These are phyloP conservation scores for Pachyrhynchus sulphureomaculatus DNA, from an alignment of 1,140 invertebrate genomes.

Conservation along the genomic window DNA sequence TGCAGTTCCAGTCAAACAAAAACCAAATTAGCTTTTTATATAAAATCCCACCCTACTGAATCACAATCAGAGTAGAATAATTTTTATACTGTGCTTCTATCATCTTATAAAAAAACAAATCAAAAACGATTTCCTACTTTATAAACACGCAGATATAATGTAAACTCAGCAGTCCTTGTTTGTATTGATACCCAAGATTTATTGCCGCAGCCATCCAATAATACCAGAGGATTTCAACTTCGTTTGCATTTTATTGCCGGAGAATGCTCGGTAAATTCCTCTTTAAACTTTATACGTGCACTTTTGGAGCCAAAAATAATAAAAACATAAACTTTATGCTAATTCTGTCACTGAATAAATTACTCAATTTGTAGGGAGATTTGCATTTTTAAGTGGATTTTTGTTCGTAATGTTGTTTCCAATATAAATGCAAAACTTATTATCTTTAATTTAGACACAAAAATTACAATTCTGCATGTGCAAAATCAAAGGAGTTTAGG, in stretches of 20 bases:
- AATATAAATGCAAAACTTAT: conserved; percentile 1
- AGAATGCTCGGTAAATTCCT: not conserved
- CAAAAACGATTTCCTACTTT: too few species aligned
- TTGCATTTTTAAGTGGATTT: not conserved
- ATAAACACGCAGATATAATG: not conserved
- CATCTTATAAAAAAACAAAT: too few species aligned
- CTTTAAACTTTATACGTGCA: conserved; percentile 6
- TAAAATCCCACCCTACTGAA: too few species aligned
- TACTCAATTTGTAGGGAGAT: conserved; percentile 9
- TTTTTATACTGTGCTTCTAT: too few species aligned
- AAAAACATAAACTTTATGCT: conserved; percentile 16
- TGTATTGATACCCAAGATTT: conserved; percentile 2
- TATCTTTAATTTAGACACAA: too few species aligned
- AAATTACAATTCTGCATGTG: too few species aligned
- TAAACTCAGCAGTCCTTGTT: not conserved
- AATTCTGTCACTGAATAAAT: conserved; percentile 5
- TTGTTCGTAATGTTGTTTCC: not conserved
- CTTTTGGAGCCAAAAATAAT: conserved; percentile 18
- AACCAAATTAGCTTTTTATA: too few species aligned
- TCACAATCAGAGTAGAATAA: too few species aligned
- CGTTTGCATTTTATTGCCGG: conserved; percentile 11
- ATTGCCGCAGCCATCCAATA: not conserved
- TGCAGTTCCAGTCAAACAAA: too few species aligned
- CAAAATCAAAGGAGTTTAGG: too few species aligned
- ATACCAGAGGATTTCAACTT: conserved; percentile 1